phyloP scores from a whole-genome alignment of 2,888 invertebrate genomes.

The Drymonia ruficornis region DNA sequence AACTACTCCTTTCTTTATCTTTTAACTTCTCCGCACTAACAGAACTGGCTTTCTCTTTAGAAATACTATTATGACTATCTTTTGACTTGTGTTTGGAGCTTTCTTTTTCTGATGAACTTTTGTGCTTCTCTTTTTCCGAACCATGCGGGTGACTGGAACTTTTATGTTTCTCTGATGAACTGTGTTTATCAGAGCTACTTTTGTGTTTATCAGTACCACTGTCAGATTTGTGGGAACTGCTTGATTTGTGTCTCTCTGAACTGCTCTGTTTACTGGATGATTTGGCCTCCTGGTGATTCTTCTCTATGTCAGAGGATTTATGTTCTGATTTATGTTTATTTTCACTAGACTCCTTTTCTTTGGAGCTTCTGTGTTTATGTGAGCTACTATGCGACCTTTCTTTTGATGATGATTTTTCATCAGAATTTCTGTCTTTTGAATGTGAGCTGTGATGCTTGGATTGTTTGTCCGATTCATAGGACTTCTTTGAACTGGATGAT shows the following conservation, averaged over 20 bases:
- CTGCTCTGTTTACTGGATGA: slow-evolving; percentile 39
- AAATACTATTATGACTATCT: slow-evolving; percentile 58
- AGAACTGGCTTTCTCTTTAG: slow-evolving; percentile 69
- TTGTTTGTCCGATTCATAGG: slow-evolving; percentile 46
- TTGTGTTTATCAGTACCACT: slow-evolving; percentile 54
- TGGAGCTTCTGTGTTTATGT: slow-evolving; percentile 55
- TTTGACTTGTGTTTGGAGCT: slow-evolving; percentile 57
- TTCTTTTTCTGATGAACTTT: slow-evolving; percentile 59
- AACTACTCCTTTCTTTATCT: slow-evolving; percentile 66
- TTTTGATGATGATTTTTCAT: slow-evolving; percentile 52
- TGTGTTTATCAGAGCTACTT: slow-evolving; percentile 40
- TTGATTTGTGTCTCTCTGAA: slow-evolving; percentile 51
- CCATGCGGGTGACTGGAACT: slow-evolving; percentile 40
- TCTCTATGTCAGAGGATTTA: slow-evolving; percentile 52
- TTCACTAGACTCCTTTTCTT: slow-evolving; percentile 54
- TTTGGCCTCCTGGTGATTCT: slow-evolving; percentile 49
- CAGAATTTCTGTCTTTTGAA: slow-evolving; percentile 47
- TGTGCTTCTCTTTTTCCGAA: slow-evolving; percentile 45
- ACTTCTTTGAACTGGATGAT: slow-evolving; percentile 48
- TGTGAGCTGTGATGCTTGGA: slow-evolving; percentile 50
- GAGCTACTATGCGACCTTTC: slow-evolving; percentile 59
- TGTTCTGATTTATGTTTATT: slow-evolving; percentile 56
- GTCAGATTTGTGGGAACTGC: slow-evolving; percentile 46
- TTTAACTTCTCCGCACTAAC: slow-evolving; percentile 69
- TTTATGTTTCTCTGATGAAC: slow-evolving; percentile 49